These are phyloP conservation scores for Spheniscus humboldti DNA, from an alignment of 2,797 vertebrate species.

Conservation along the genomic window DNA sequence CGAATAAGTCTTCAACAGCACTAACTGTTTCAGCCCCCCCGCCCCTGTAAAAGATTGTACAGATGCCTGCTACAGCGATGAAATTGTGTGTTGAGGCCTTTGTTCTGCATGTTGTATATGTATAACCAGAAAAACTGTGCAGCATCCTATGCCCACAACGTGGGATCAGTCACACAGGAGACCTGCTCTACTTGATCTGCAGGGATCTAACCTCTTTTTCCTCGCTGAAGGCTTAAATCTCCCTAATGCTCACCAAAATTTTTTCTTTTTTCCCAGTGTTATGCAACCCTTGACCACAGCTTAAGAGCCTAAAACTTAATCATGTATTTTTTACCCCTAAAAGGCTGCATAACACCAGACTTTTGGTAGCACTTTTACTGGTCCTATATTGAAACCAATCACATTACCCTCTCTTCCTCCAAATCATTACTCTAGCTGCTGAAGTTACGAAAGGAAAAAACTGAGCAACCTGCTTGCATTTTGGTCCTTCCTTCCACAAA, in stretches of 20 bases:
- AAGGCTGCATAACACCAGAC: neutral
- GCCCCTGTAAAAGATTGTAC: neutral
- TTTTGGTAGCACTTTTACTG: neutral
- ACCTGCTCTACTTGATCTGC: neutral
- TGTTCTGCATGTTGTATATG: neutral
- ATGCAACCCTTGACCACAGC: neutral
- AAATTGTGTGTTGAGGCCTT: neutral
- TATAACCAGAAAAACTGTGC: neutral
- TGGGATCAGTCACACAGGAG: neutral
- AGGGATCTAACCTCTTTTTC: neutral
- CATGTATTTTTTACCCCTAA: neutral
- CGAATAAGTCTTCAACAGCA: neutral
- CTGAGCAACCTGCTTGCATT: neutral
- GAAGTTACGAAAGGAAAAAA: neutral
- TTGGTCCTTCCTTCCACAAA: neutral
- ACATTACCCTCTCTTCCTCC: neutral
- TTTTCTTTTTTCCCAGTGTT: neutral
- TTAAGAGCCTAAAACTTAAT: neutral
- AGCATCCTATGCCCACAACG: fast-evolving
- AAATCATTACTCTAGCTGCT: neutral
- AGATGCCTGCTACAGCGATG: neutral
- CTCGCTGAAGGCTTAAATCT: neutral
- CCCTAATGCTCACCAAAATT: neutral
- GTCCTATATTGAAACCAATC: neutral
- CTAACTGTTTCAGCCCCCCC: neutral